Base-by-base conservation (phyloP, 2,888 invertebrate genomes). In the Stenodema calcarata region DNA sequence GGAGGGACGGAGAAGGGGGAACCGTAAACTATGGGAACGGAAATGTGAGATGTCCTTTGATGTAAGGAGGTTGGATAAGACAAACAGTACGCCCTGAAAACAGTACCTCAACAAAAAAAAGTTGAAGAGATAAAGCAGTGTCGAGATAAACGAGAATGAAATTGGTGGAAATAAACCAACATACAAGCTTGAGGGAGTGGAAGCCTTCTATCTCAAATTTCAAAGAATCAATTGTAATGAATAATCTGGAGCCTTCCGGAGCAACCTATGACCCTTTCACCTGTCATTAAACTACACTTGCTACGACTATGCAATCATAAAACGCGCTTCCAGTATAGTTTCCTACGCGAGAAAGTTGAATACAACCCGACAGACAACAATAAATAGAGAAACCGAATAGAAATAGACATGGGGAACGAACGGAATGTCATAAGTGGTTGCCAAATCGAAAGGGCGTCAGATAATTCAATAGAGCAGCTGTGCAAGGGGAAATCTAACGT, bases 391-490 rank as follows among this genome's bases (percentile, higher is more conserved):
- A 82, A 69, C 50, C 41, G 41, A 69, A 81, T 81, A 62, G 30
- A 82, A 82, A 69, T 62, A 41, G 82, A 62, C 62, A n/a, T 35
- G 82, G 44, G 62, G 62, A 62, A 23, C 62, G 62, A 82, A 2
- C 18, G 62, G 82, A 69, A 69, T 62, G 62, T 82, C 47, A 73
- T 75, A 42, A 69, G 79, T 28, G 83, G 62, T 78, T 79, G 86
- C 86, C 50, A 86, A 86, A 78, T 78, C 35, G 27, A 62, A 86
- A 84, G 84, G 84, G 84, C 84, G 84, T 84, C 75, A 14, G 84
- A 47, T 75, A 82, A 82, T 82, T 82, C 73, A 18, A 73, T 73
- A 42, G 23, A 78, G 23, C 78, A 44, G 44, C 78, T 78, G 44
- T n/a, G 44, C 23, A 16, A 23, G 27, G 14, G 27, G 78, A 44